Evolutionary conservation across 2,797 vertebrate genomes (phyloP), one percentile per base, ranked within the genome.

Genomic region (Peromyscus melanophrys): DNA sequence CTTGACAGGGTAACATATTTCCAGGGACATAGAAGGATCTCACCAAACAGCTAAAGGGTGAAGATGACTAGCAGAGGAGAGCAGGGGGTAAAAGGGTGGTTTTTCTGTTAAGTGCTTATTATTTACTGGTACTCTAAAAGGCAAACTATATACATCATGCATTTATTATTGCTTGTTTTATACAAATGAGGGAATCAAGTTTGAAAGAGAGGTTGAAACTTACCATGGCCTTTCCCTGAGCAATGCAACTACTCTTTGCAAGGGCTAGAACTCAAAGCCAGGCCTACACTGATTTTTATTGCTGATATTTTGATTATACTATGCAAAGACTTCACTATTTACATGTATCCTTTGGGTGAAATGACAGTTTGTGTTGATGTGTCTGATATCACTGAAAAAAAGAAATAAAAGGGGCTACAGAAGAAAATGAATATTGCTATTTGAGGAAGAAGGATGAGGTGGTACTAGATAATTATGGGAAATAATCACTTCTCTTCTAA

Each of bases 221-320:
- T 80, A 61, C 63, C n/a, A 84, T 67, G 46, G 37, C n/a, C 34
- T 76, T 94, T 90, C 21, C 34, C 82, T n/a, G 63, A 21, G 57
- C 29, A 82, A 57, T 12, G 17, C 7, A 89, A 0, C 1, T 25
- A 67, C 21, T 61, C 27, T 29, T 5, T 46, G 1, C 25, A 71
- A 75, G 34, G n/a, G 11, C 29, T 34, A 85, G 59, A 95, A 89
- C 86, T 94, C 67, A 94, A 84, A 86, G 77, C 80, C 59, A 78
- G 23, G 12, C 57, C 49, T 75, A 13, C 59, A 89, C 10, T 69
- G 65, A 55, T 43, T 37, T 59, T 52, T 80, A 90, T 90, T 57
- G 6, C 89, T 92, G 16, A 31, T 91, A 49, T 49, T 78, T 94
- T 78, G 63, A 77, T 88, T 65, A 80, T 57, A 76, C 81, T 17